phyloP scores from a whole-genome alignment of 2,113 vertebrate genomes.

The Sigmodon hispidus region DNA sequence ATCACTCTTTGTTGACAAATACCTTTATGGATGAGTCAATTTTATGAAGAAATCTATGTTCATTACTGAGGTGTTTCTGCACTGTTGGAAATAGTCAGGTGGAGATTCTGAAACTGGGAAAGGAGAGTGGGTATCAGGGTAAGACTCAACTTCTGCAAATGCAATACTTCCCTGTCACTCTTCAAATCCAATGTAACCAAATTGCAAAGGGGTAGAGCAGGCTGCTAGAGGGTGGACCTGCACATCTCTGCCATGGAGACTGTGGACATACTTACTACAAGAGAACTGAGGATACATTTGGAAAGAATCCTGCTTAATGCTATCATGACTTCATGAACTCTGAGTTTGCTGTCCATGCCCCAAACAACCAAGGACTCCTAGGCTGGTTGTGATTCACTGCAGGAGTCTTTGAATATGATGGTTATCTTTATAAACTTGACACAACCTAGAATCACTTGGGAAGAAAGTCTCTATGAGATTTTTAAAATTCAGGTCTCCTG shows the following conservation, averaged over 20 bases:
- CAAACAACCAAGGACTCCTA: background rate
- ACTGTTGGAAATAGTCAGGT: background rate
- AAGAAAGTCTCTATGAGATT: background rate
- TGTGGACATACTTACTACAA: too few species aligned
- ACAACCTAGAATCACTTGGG: background rate
- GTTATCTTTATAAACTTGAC: background rate
- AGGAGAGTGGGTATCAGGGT: background rate
- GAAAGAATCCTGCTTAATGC: background rate
- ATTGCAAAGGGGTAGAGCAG: background rate
- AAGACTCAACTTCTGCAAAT: background rate
- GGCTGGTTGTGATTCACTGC: background rate
- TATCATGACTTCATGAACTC: too few species aligned
- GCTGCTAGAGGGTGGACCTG: background rate
- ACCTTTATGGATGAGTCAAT: background rate
- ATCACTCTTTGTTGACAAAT: background rate
- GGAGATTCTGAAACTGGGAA: background rate
- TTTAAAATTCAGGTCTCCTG: background rate
- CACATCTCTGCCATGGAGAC: background rate
- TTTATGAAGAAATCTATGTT: background rate
- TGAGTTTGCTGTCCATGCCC: accelerated
- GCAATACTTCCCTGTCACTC: background rate
- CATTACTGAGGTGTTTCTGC: background rate
- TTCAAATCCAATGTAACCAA: background rate
- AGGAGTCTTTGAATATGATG: background rate
- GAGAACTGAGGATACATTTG: background rate